Evolutionary conservation across 1,140 invertebrate species (phyloP).

Genomic region (Euborellia annulipes): DNA sequence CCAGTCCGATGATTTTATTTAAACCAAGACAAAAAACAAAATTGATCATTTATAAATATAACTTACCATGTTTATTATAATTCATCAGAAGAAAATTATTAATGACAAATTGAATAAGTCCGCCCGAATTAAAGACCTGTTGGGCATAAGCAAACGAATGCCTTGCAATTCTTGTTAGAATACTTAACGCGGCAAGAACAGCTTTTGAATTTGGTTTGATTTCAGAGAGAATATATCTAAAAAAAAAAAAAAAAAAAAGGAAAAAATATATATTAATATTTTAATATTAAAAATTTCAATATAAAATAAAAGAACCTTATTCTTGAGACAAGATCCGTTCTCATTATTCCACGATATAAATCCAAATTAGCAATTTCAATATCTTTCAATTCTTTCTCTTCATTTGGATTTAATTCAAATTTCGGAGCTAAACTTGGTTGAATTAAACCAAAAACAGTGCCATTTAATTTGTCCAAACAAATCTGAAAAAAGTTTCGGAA

Average conservation of each 20-base stretch:
- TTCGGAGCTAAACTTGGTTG: conserved; percentile 37
- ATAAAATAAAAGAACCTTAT: too few relatives aligned
- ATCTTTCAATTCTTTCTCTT: conserved; percentile 57
- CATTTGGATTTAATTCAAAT: conserved; percentile 36
- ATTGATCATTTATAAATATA: neutral
- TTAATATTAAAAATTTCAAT: too few relatives aligned
- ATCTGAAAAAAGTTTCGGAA: conserved; percentile 17
- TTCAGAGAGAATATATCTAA: conserved; percentile 47
- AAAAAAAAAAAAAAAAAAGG: conserved; percentile 12
- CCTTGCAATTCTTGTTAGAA: conserved; percentile 47
- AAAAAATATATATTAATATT: conserved; percentile 18
- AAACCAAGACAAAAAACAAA: too few relatives aligned
- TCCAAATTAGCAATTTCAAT: conserved; percentile 66
- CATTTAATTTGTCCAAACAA: conserved; percentile 45
- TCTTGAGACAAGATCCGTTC: conserved; percentile 58
- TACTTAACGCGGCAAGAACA: conserved; percentile 48
- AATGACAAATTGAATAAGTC: conserved; percentile 38
- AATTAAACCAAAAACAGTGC: conserved; percentile 43
- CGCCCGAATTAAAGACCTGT: conserved; percentile 36
- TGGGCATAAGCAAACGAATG: conserved; percentile 40
- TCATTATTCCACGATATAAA: conserved; percentile 48
- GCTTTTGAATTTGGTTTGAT: conserved; percentile 44
- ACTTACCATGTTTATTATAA: conserved; percentile 17
- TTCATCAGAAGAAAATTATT: conserved; percentile 39
- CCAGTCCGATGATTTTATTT: too few relatives aligned